A percentile compares a stretch with the other conserved stretches of the same genome.
Conservation (phyloP, 2,113 vertebrate genomes). For the Alosa alosa region DNA sequence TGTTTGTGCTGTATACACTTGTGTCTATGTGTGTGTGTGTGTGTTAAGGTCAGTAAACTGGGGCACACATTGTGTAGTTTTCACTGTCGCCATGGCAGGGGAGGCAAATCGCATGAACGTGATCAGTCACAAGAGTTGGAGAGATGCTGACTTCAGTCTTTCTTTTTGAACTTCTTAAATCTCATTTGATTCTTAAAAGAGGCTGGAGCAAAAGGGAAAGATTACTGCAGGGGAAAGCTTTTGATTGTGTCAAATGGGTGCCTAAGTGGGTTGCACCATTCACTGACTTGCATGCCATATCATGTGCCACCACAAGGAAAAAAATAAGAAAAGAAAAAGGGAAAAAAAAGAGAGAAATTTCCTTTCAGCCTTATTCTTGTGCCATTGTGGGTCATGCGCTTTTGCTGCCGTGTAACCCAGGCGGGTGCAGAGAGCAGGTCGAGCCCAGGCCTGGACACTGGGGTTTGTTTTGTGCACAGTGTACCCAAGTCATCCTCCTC, state of each 20-base stretch:
- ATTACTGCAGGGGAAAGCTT: conserved; percentile 65
- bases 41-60: conserved; percentile 49
- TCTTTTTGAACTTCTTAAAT: conserved; percentile 68
- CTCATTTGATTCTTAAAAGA: conserved; percentile 67
- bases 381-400: conserved; percentile 44
- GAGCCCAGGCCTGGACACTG: background rate
- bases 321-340: conserved; percentile 49
- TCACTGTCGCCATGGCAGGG: conserved; percentile 41
- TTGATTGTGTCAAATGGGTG: conserved; percentile 60
- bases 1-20: background rate
- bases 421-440: conserved; percentile 19
- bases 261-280: conserved; percentile 62
- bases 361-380: conserved; percentile 42
- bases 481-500: background rate
- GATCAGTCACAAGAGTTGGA: conserved; percentile 52
- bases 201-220: conserved; percentile 57
- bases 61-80: conserved; percentile 31
- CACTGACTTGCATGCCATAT: conserved; percentile 55
- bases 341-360: conserved; percentile 52
- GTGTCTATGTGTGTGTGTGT: conserved; percentile 19
- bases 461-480: background rate
- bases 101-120: conserved; percentile 45
- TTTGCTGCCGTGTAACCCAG: conserved; percentile 25
- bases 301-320: conserved; percentile 44
- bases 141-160: conserved; percentile 74